Base-by-base conservation (phyloP, 1,140 invertebrate genomes). In the Orchesella cincta region DNA sequence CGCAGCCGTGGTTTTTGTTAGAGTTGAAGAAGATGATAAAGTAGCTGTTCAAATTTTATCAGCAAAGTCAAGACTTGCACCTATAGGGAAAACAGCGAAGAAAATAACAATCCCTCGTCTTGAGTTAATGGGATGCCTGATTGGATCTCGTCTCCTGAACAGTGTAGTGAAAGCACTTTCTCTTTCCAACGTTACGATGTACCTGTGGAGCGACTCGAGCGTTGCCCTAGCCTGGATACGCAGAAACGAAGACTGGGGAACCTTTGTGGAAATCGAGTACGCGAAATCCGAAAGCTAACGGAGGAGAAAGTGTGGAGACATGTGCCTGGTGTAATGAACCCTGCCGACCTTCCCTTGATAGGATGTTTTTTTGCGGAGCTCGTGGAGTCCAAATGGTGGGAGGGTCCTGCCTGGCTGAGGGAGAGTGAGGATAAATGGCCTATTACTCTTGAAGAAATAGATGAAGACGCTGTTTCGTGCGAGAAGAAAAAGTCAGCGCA, bases 51-150 rank as follows among this genome's bases (percentile, higher is more conserved):
- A 51, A 35, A 76, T 83, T 46, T 34, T 82, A 0, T 33, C 79
- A 2, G 78, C 77, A 28, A 86, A 86, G 26, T 80, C 83, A 26
- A 82, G 83, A 75, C 78, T 84, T 1, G 75, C 83, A 0, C 85
- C 85, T 8, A 31, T 85, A n/a, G n/a, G n/a, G n/a, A n/a, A n/a
- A n/a, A n/a, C n/a, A n/a, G n/a, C n/a, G 1, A 84, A 83, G 75
- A 62, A 76, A 0, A 72, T 84, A 28, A 84, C 84, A 0, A 84
- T 86, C 23, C 85, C 86, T 0, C 79, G 84, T 33, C 77, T 87
- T 1, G 85, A 87, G 76, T 80, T 87, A 1, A 80, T 85, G 70
- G 86, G 83, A 5, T 85, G 85, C 1, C 70, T 85, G 0, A 31
- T 85, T 16, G 83, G 83, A 1, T 80, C 79, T 0, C 75, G 83